A percentile compares a stretch with the other conserved stretches of the same genome.
Conservation (phyloP, 2,888 invertebrate genomes). For the Drosophila paracracens region DNA sequence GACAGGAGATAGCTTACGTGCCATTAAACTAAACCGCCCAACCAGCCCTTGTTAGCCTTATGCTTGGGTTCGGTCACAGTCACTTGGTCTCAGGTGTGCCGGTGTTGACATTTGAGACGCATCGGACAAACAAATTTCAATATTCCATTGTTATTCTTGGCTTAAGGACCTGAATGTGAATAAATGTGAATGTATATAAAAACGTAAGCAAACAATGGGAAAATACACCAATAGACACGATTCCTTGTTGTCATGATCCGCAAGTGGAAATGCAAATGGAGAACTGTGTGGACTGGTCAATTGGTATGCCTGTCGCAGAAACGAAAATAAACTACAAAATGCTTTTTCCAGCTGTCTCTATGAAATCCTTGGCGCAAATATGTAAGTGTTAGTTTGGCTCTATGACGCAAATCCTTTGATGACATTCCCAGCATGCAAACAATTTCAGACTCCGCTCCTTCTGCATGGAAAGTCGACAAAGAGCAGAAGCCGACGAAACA, state of each 20-base stretch:
- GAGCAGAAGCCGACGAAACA: constrained; percentile 21
- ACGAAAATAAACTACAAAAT: constrained; percentile 42
- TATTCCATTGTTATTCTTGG: constrained; percentile 6
- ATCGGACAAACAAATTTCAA: constrained; percentile 23
- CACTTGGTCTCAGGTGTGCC: constrained; percentile 31
- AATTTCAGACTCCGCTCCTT: constrained; percentile 23
- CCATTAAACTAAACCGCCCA: constrained; percentile 47
- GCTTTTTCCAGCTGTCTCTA: constrained; percentile 44
- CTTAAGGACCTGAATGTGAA: neutral
- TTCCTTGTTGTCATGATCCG: neutral
- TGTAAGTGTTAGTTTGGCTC: constrained; percentile 10
- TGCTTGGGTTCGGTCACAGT: neutral
- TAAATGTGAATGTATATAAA: neutral
- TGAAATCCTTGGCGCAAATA: constrained; percentile 23
- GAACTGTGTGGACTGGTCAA: constrained; percentile 1
- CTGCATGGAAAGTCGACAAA: constrained; percentile 44
- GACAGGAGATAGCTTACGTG: constrained; percentile 23
- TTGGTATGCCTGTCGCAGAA: constrained; percentile 26
- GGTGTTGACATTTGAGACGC: constrained; percentile 16
- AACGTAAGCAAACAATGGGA: neutral
- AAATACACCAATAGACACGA: neutral
- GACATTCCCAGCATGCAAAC: constrained; percentile 42
- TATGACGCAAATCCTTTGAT: constrained; percentile 60
- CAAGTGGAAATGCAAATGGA: neutral
- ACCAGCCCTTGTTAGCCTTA: constrained; percentile 24